Evolutionary conservation across 2,113 vertebrate genomes (phyloP), one percentile per base, ranked within the genome.

Genomic region (Apteryx owenii): DNA sequence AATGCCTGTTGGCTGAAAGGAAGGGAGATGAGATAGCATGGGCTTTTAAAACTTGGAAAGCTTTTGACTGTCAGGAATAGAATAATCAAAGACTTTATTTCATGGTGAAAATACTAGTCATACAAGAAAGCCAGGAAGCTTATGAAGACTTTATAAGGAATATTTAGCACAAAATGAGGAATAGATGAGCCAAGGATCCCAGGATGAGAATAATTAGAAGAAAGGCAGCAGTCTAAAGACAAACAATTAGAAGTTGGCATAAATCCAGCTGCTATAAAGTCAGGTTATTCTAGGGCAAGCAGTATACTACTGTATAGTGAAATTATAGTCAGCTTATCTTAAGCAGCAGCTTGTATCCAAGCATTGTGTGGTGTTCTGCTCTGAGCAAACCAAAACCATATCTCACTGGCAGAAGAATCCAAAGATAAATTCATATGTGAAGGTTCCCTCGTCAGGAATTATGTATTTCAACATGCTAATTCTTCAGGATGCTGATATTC

Each of bases 161-260:
- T 88, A 79, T 92, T 96, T 91, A 94, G 80, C 76, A 89, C 69
- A 89, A 94, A 97, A 95, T 94, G 90, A 94, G 82, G 81, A 89
- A 36, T 53, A 89, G 93, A 93, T 93, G 96, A 97, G 95, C 88
- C 90, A 88, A 19, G 20, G 69, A 85, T 97, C 95, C 97, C 82
- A 95, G 90, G 92, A 96, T 97, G 94, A 97, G 95, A 97, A 98
- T 98, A 97, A 98, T 98, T 97, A 98, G 92, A 95, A 91, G 94
- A 95, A 94, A 94, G 73, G 50, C 93, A 60, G 44, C 58, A 97
- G 91, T 96, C 92, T 95, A 97, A 98, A 96, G 96, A 95, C 78
- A 92, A 92, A 95, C 84, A 93, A 95, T 96, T 97, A 97, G 89
- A 88, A 97, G 93, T 36, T 97, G 97, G 97, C 97, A 88, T 64